Percentiles rank a stretch among this genome's conserved stretches.
Conservation (phyloP, 1,140 invertebrate genomes). For the Ceratitis capitata region DNA sequence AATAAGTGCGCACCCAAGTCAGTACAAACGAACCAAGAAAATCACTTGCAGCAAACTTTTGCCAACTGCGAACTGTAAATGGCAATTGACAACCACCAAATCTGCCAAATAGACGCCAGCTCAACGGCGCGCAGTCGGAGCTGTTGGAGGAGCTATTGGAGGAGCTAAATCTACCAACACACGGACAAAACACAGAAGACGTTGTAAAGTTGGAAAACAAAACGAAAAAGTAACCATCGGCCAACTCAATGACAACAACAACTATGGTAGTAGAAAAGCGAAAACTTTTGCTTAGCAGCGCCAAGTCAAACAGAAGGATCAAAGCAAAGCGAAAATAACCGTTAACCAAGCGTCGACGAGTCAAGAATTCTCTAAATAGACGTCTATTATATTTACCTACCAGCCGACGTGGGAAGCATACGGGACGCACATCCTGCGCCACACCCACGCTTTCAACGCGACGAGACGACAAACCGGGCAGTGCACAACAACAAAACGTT, state of each 20-base stretch:
- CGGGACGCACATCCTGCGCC: neutral
- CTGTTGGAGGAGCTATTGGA: neutral
- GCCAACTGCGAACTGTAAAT: neutral
- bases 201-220: neutral
- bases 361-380: neutral
- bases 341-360: neutral
- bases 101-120: constrained; percentile 15
- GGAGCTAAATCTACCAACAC: too few species aligned
- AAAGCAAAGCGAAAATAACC: neutral
- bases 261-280: neutral
- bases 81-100: constrained; percentile 8
- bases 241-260: neutral
- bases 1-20: neutral
- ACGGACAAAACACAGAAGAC: neutral
- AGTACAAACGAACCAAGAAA: neutral
- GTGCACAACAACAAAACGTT: neutral
- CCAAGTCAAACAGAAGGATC: neutral
- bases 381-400: neutral
- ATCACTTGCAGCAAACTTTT: constrained; percentile 10
- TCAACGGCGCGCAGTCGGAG: neutral
- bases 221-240: neutral
- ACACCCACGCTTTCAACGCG: neutral
- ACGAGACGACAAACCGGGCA: neutral
- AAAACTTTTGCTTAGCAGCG: neutral
- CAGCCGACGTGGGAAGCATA: neutral